Evolutionary conservation across 37 sponge, comb jelly and placozoan species (phyloP).

Genomic region (Dysidea cf. avara): DNA sequence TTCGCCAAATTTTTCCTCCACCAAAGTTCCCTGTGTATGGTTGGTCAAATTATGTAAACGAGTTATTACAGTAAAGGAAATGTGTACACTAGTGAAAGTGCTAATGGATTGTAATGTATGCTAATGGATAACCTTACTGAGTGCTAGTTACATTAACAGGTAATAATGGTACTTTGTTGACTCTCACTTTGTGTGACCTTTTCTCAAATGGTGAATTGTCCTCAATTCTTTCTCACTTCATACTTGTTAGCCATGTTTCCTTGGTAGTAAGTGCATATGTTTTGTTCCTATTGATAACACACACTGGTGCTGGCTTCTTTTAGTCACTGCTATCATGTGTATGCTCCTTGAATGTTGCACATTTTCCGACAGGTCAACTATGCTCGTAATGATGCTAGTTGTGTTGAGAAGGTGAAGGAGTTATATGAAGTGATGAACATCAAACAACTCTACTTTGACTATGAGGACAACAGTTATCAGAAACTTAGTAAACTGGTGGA

Average conservation of each 20-base stretch:
- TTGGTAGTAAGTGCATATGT: background rate
- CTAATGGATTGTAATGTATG: too few species aligned
- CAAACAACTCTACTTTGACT: conserved; percentile 65
- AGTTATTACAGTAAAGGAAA: too few species aligned
- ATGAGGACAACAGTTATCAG: conserved; percentile 78
- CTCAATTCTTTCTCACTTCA: background rate
- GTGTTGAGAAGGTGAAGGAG: conserved; percentile 76
- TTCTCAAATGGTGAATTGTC: conserved; percentile 6
- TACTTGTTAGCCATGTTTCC: background rate
- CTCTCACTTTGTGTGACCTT: background rate
- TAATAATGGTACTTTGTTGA: too few species aligned
- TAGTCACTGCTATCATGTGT: background rate
- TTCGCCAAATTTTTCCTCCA: too few species aligned
- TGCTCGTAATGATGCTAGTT: conserved; percentile 60
- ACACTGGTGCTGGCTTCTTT: background rate
- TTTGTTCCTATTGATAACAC: background rate
- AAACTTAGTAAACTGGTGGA: conserved; percentile 52
- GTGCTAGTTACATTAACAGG: too few species aligned
- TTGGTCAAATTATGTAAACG: too few species aligned
- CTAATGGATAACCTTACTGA: too few species aligned
- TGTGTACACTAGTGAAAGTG: too few species aligned
- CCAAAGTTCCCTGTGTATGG: too few species aligned
- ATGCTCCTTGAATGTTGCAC: background rate
- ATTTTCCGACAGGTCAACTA: conserved; percentile 77
- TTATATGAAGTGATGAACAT: conserved; percentile 70